Percentiles rank a stretch among this genome's conserved stretches.
Conservation (phyloP, 2,797 vertebrate species). For the Rhinoraja longicauda region DNA sequence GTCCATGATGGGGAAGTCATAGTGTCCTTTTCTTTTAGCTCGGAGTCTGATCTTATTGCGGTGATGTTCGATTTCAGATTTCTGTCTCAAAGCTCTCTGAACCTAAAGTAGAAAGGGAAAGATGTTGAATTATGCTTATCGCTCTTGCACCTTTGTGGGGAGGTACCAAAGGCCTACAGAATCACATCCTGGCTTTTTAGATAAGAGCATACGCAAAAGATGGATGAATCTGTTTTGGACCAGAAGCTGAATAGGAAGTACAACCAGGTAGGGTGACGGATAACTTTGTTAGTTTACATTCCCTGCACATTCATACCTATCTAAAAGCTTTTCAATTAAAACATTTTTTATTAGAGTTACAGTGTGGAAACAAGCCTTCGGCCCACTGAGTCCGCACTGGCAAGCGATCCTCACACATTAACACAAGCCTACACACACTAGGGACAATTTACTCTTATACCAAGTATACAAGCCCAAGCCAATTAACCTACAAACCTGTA, state of each 20-base stretch:
- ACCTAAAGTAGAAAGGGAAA: conserved; percentile 59
- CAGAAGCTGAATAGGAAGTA: neutral
- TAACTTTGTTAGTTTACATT: neutral
- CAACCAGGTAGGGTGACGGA: neutral
- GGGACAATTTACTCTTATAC: too few species aligned
- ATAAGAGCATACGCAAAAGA: neutral
- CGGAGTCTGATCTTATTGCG: conserved; percentile 92
- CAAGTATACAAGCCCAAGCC: too few species aligned
- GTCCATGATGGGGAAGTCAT: conserved; percentile 91
- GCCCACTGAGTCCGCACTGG: too few species aligned
- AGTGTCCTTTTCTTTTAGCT: conserved; percentile 87
- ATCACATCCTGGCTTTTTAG: neutral
- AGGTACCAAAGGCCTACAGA: neutral
- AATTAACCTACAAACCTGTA: neutral
- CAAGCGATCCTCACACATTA: too few species aligned
- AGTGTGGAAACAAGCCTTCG: too few species aligned
- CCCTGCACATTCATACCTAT: too few species aligned
- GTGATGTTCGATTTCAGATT: conserved; percentile 94
- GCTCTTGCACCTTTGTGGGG: neutral
- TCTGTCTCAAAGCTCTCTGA: conserved; percentile 88
- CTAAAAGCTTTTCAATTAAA: too few species aligned
- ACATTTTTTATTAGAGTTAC: too few species aligned
- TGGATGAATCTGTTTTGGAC: neutral
- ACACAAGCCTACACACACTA: too few species aligned
- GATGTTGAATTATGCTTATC: neutral